These are phyloP conservation scores for Zophobas morio DNA, from an alignment of 1,140 invertebrate genomes.

Conservation along the genomic window DNA sequence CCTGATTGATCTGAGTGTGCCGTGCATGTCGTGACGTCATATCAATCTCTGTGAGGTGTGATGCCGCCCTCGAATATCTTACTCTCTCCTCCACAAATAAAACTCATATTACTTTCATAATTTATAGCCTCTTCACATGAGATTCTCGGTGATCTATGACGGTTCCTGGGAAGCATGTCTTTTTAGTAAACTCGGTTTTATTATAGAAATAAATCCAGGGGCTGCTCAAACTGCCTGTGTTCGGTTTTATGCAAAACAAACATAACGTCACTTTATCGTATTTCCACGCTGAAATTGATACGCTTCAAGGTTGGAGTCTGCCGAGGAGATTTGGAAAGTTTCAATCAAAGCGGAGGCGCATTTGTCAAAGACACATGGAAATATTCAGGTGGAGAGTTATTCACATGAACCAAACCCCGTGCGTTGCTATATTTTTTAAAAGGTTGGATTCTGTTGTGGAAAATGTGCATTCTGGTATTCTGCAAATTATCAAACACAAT, in stretches of 20 bases:
- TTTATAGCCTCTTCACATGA: slow-evolving; percentile 51
- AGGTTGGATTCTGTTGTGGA: too few species aligned
- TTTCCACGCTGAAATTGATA: slow-evolving; percentile 33
- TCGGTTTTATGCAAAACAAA: slow-evolving; percentile 44
- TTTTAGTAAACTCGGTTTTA: slow-evolving; percentile 49
- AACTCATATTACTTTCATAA: slow-evolving; percentile 52
- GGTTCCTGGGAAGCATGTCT: slow-evolving; percentile 43
- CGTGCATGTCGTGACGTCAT: slow-evolving; percentile 52
- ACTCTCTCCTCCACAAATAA: slow-evolving; percentile 52
- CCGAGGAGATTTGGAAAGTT: slow-evolving; percentile 9
- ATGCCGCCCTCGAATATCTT: slow-evolving; percentile 53
- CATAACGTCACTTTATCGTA: slow-evolving; percentile 38
- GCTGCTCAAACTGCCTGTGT: slow-evolving; percentile 18
- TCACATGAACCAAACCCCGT: too few species aligned
- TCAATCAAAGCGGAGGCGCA: slow-evolving; percentile 5
- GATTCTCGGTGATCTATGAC: slow-evolving; percentile 48
- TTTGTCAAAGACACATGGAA: too few species aligned
- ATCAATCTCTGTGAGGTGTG: slow-evolving; percentile 53
- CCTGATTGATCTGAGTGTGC: slow-evolving; percentile 52
- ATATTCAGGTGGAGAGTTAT: too few species aligned
- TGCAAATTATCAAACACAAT: too few species aligned
- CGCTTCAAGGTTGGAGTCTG: slow-evolving; percentile 11
- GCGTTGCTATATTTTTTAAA: too few species aligned
- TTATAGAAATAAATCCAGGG: slow-evolving; percentile 37
- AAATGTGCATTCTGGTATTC: too few species aligned